phyloP scores from a whole-genome alignment of 1,140 invertebrate species.

The Lysiphlebus fabarum region DNA sequence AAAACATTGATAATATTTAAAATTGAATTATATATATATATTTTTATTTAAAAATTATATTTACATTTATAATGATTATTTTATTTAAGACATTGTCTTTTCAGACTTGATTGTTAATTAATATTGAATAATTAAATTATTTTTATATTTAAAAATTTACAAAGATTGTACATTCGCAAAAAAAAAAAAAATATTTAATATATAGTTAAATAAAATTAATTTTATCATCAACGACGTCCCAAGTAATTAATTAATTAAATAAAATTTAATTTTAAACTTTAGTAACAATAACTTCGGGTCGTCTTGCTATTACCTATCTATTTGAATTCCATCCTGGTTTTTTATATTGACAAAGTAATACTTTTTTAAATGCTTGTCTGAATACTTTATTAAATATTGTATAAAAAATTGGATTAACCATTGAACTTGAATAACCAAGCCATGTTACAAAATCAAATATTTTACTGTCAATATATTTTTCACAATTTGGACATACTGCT shows the following conservation, averaged over 20 bases:
- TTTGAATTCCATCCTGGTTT: constrained; percentile 40
- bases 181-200: neutral
- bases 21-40: too few relatives aligned
- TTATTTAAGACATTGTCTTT: too few relatives aligned
- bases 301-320: constrained; percentile 39
- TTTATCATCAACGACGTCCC: neutral
- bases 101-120: too few relatives aligned
- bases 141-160: too few relatives aligned
- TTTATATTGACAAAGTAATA: constrained; percentile 65
- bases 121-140: too few relatives aligned
- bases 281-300: constrained; percentile 35
- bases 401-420: constrained; percentile 93
- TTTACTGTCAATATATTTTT: constrained; percentile 68
- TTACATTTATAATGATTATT: too few relatives aligned
- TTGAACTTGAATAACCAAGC: constrained; percentile 89
- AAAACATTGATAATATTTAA: too few relatives aligned
- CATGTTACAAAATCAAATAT: constrained; percentile 84
- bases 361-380: constrained; percentile 84
- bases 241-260: neutral
- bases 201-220: too few relatives aligned
- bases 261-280: constrained; percentile 26
- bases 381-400: constrained; percentile 94
- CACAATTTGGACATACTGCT: constrained; percentile 73
- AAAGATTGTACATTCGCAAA: neutral
- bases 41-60: too few relatives aligned